Base-by-base conservation (phyloP, 2,888 invertebrate species). In the Ceratothoa steindachneri region DNA sequence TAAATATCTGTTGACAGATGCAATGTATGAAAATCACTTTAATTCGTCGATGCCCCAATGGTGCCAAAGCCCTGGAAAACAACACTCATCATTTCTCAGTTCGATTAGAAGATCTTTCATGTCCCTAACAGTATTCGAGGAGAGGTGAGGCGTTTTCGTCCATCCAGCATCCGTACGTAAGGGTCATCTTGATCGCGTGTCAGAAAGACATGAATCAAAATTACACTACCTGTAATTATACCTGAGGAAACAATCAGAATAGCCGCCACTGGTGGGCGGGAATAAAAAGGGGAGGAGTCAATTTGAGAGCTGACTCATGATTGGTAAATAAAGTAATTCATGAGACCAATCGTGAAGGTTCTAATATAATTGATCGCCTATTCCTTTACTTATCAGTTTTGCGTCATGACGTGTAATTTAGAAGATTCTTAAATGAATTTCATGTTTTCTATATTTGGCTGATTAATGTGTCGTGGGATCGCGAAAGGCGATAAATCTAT, bases 171-270 rank as follows among this genome's bases (percentile, higher is more conserved):
- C 41, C 15, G 5, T 9, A 15, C 41, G 15, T 41, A 41, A 41
- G 41, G 41, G 15, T 15, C 41, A 41, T 41, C 41, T 41, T 15
- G 41, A 5, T 60, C 27, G 60, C 60, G 60, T 60, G 60, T 24
- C 60, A 60, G 27, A n/a, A 24, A 24, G 12, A 24, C 19, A 60
- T 60, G 27, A 24, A 60, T 60, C 60, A 60, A 60, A 60, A 60
- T 60, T 60, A 60, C 60, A 60, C 60, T 60, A 60, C 60, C 60
- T 60, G 60, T 60, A 60, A 60, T 60, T 60, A 60, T 60, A 60
- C 60, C 60, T 60, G 60, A 60, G 60, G 60, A 60, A 60, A 60
- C 60, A 60, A 60, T 60, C 60, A 60, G 60, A 60, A 60, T 60
- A n/a, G 60, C 60, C 60, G 2, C 60, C 60, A 60, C 60, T 24